Evolutionary conservation across 1,140 invertebrate genomes (phyloP).

Genomic region (Chrysomallon squamiferum): DNA sequence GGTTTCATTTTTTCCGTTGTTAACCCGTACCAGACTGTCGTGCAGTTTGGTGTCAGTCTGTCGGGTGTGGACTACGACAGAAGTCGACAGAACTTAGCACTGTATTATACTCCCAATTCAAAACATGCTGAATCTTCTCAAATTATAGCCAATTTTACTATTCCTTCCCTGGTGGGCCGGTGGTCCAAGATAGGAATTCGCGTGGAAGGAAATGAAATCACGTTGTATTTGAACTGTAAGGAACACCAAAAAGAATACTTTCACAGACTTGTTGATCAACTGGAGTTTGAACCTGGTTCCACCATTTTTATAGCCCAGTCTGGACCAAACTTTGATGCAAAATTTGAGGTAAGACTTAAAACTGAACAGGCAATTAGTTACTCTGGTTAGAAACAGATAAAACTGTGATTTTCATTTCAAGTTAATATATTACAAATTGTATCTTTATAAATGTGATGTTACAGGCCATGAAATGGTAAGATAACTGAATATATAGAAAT

Average conservation of each 20-base stretch:
- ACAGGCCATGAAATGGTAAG: too few species aligned
- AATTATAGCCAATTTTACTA: constrained; percentile 28
- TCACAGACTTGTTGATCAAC: constrained; percentile 1
- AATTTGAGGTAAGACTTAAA: constrained; percentile 34
- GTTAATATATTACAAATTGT: too few species aligned
- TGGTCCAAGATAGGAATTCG: constrained; percentile 34
- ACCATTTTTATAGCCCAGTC: constrained; percentile 28
- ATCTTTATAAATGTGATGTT: too few species aligned
- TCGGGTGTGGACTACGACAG: constrained; percentile 4
- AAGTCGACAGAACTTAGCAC: constrained; percentile 17
- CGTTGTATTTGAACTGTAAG: constrained; percentile 35
- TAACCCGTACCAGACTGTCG: constrained; percentile 34
- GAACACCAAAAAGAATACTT: constrained; percentile 13
- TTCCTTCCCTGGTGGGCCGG: constrained; percentile 20
- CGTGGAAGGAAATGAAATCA: constrained; percentile 24
- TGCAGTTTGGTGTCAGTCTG: constrained; percentile 36
- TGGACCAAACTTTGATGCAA: constrained; percentile 22
- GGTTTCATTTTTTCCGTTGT: constrained; percentile 43
- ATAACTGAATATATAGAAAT: too few species aligned
- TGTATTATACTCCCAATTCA: constrained; percentile 37
- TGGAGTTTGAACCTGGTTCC: constrained; percentile 27
- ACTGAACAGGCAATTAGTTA: too few species aligned
- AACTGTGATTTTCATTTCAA: too few species aligned
- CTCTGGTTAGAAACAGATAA: too few species aligned
- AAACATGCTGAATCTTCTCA: constrained; percentile 12